Conservation (phyloP, 2,113 vertebrate genomes). For the Sminthopsis crassicaudata region DNA sequence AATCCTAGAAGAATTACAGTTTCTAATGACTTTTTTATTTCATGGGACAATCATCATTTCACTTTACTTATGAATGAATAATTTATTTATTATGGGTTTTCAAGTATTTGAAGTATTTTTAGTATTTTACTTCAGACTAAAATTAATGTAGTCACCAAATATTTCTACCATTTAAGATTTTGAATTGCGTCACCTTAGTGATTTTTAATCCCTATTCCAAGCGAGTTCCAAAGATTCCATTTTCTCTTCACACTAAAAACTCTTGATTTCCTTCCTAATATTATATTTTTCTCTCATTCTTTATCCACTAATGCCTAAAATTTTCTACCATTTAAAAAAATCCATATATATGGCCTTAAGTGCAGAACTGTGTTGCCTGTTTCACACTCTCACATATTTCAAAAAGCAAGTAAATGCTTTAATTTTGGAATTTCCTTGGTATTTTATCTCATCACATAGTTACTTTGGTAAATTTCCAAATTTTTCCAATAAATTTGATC, state of each 20-base stretch:
- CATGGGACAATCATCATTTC: not conserved
- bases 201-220: slow-evolving; percentile 4
- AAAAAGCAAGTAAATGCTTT: not conserved
- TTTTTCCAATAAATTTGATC: not conserved
- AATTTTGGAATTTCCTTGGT: not conserved
- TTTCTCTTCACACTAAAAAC: not conserved
- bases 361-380: not conserved
- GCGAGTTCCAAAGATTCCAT: slow-evolving; percentile 8
- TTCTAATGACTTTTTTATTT: not conserved
- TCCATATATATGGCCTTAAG: not conserved
- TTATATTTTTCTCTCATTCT: not conserved
- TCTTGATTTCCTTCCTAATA: not conserved
- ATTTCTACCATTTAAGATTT: slow-evolving; percentile 3
- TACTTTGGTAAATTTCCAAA: not conserved
- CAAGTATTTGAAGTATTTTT: not conserved
- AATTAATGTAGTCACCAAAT: not conserved
- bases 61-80: not conserved
- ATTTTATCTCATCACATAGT: not conserved
- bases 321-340: not conserved
- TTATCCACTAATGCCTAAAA: not conserved
- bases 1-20: slow-evolving; percentile 24
- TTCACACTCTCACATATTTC: not conserved
- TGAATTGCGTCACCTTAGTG: slow-evolving; percentile 31
- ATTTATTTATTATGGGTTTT: not conserved
- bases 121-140: not conserved